Conservation (phyloP, 2,797 vertebrate species). For the Catamblyrhynchus diadema region DNA sequence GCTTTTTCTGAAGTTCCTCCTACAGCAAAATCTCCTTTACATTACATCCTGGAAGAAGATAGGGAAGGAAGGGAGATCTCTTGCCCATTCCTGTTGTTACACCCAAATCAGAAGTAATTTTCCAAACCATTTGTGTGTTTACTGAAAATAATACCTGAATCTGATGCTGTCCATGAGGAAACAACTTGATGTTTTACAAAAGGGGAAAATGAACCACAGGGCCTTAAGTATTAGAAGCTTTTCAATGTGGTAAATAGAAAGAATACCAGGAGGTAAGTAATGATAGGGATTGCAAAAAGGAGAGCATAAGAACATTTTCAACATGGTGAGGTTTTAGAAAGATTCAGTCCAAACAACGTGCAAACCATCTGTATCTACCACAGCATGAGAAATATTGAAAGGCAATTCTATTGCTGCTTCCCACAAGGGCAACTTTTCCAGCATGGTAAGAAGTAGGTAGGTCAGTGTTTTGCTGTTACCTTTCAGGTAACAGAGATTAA, state of each 20-base stretch:
- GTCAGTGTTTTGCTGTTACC: background rate
- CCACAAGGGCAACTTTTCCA: background rate
- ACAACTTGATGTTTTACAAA: background rate
- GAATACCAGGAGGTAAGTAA: background rate
- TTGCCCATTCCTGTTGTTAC: background rate
- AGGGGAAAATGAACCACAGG: background rate
- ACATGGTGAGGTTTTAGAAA: background rate
- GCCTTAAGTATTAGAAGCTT: background rate
- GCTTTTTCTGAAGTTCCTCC: background rate
- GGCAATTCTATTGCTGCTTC: background rate
- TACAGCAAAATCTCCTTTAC: background rate
- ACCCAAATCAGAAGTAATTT: background rate
- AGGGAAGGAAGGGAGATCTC: background rate
- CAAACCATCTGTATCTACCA: background rate
- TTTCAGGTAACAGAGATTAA: background rate
- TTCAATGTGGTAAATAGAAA: background rate
- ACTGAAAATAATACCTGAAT: background rate
- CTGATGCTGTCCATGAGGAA: background rate
- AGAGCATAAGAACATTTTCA: background rate
- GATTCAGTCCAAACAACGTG: background rate
- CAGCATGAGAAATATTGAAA: background rate
- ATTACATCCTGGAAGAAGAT: background rate
- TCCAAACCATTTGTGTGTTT: background rate
- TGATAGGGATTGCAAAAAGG: background rate
- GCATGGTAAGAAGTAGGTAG: background rate